Base-by-base conservation (phyloP, 2,888 invertebrate species). In the Lasioglossum vierecki region DNA sequence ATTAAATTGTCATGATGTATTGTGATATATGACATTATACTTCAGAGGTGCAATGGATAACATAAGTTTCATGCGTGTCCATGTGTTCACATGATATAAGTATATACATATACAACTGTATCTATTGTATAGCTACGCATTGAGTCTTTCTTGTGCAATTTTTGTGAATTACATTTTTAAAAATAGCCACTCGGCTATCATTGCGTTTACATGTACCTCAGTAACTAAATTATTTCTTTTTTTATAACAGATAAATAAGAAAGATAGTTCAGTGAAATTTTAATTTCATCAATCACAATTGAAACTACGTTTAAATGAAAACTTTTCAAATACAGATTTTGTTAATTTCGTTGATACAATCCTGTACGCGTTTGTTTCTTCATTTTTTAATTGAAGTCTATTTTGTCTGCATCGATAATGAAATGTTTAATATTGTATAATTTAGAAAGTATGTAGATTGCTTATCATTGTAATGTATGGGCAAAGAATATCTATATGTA, bases 401-500 rank as follows among this genome's bases (percentile, higher is more conserved):
- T 68, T 79, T 80, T 63, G 57, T 85, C 75, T 57, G 46, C 77
- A 70, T 44, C 44, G 49, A 75, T 84, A 84, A 57, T 44, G 22
- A 84, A 44, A 79, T 84, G 78, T 83, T 84, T 74, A 84, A 85
- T 80, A 77, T 80, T 80, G 60, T 79, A 85, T 72, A 83, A 85
- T 79, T 39, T 73, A 85, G 57, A 60, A 84, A 46, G 49, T 53
- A 76, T 44, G 66, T 86, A 78, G 80, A 68, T n/a, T n/a, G 78
- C 80, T 86, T 81, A 77, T 60, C 70, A 73, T 72, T 74, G 75
- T 80, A 82, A 79, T 76, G 77, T 79, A 70, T 53, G 70, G 75
- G 79, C 63, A 85, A 79, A 79, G 74, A 78, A 79, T 82, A 82
- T 87, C 72, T 83, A 83, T 86, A 87, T 87, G 86, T 87, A 87